Conservation (phyloP, 2,888 invertebrate species). For the Drosophila quinaria region DNA sequence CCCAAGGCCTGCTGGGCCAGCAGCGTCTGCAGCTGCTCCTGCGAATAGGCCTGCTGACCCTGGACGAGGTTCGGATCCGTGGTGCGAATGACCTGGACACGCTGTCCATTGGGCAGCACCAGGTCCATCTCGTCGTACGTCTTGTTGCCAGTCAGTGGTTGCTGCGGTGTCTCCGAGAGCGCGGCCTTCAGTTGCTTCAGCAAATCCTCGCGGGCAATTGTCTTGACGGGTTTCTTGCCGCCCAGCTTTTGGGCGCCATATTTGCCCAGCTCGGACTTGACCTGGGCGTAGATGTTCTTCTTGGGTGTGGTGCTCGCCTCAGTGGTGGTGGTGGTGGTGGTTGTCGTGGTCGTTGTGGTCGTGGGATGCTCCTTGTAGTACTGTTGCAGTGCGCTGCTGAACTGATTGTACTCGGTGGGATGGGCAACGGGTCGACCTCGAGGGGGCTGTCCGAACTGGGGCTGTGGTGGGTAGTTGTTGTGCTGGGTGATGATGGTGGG, state of each 20-base stretch:
- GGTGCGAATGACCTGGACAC: conserved; percentile 90
- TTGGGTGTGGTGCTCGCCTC: conserved; percentile 86
- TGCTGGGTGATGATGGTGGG: conserved; percentile 85
- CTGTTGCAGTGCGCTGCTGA: conserved; percentile 89
- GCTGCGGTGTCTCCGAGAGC: conserved; percentile 89
- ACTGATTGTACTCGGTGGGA: conserved; percentile 88
- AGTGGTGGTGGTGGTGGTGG: conserved; percentile 88
- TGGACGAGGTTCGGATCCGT: conserved; percentile 90
- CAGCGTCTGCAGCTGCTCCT: conserved; percentile 86
- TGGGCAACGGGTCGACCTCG: conserved; percentile 86
- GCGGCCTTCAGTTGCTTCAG: conserved; percentile 91
- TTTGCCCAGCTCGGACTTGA: conserved; percentile 87
- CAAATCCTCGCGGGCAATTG: conserved; percentile 90
- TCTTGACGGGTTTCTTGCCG: conserved; percentile 86
- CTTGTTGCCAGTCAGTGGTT: conserved; percentile 88
- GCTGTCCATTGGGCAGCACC: conserved; percentile 91
- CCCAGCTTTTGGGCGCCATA: conserved; percentile 69
- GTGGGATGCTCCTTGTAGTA: conserved; percentile 90
- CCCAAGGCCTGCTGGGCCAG: conserved; percentile 76
- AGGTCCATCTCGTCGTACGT: conserved; percentile 91
- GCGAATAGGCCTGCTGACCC: conserved; percentile 86
- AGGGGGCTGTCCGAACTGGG: conserved; percentile 81
- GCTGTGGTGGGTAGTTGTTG: conserved; percentile 73
- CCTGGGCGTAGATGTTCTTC: conserved; percentile 88
- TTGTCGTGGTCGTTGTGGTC: conserved; percentile 89